Percentiles rank a stretch among this genome's conserved stretches.
Evolutionary conservation across 2,888 invertebrate genomes (phyloP).

Genomic region (Itoplectis maculator): DNA sequence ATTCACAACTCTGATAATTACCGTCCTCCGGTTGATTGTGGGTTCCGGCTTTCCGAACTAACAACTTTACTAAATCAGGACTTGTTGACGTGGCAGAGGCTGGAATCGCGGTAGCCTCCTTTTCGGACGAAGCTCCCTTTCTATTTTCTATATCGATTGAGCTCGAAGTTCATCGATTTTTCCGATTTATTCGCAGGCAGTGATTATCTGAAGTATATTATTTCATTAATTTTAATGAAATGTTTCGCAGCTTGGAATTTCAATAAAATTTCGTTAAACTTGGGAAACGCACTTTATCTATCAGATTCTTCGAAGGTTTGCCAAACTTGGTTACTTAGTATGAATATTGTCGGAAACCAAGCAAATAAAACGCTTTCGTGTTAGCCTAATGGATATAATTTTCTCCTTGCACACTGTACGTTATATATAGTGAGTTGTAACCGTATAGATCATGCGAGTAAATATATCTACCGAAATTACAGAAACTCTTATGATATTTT

Average conservation of each 20-base stretch:
- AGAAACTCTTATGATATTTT: neutral
- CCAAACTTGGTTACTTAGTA: no score
- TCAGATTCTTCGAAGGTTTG: no score
- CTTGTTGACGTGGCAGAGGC: constrained; percentile 6
- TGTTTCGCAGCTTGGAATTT: no score
- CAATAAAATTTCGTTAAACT: no score
- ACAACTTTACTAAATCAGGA: constrained; percentile 61
- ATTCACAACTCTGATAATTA: constrained; percentile 66
- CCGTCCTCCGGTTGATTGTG: constrained; percentile 59
- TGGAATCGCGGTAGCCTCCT: neutral
- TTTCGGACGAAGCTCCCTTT: neutral
- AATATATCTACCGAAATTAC: neutral
- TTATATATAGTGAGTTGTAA: neutral
- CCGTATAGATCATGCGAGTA: neutral
- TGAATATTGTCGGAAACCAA: no score
- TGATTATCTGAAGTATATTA: neutral
- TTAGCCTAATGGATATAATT: no score
- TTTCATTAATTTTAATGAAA: neutral
- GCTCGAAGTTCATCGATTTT: constrained; percentile 14
- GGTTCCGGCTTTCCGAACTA: constrained; percentile 60
- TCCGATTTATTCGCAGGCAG: constrained; percentile 14
- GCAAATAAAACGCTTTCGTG: no score
- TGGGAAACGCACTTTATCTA: no score
- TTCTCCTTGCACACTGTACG: no score
- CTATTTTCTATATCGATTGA: neutral